Base-by-base conservation (phyloP, 2,113 vertebrate species). In the Neoarius graeffei region DNA sequence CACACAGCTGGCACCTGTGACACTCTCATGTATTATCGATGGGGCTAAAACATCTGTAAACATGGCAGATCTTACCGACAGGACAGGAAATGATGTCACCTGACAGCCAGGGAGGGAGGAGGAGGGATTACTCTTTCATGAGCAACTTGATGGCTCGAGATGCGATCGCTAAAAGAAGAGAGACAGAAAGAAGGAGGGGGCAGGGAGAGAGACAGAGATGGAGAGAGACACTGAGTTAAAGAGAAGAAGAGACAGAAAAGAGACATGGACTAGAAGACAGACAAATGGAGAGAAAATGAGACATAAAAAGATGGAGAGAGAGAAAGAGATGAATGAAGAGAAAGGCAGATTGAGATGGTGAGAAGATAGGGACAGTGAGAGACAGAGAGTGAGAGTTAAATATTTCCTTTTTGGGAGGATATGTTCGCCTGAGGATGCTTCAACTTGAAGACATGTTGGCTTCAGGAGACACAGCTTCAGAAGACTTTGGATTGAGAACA, bases 21-120 rank as follows among this genome's bases (percentile, higher is more conserved):
- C 84, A 74, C 84, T 30, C 56, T 85, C 84, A 76, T 85, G 69
- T 85, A 76, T 85, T 85, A 85, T 85, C 84, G 71, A 85, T 76
- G 84, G 27, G 56, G 69, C 71, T 85, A 85, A 85, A 85, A 85
- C 84, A 85, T 85, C 84, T 85, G 84, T 85, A 85, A 85, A 85
- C 84, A 85, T 76, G 52, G 64, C 83, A 69, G 64, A 84, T 71
- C 48, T 71, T 56, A 84, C 64, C 19, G 50, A 71, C 83, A 69
- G 66, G 59, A 85, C 84, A 85, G 84, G 84, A 85, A 76, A 57
- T 85, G 69, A 85, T 76, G 84, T 85, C 69, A 85, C 69, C 69
- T 85, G 84, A 85, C 84, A 74, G 84, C 52, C 52, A 42, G 20
- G 13, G 27, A 42, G 67, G 83, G 66, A 71, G 83, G 66, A 35